phyloP scores from a whole-genome alignment of 1,140 invertebrate genomes.

The Atta texana region DNA sequence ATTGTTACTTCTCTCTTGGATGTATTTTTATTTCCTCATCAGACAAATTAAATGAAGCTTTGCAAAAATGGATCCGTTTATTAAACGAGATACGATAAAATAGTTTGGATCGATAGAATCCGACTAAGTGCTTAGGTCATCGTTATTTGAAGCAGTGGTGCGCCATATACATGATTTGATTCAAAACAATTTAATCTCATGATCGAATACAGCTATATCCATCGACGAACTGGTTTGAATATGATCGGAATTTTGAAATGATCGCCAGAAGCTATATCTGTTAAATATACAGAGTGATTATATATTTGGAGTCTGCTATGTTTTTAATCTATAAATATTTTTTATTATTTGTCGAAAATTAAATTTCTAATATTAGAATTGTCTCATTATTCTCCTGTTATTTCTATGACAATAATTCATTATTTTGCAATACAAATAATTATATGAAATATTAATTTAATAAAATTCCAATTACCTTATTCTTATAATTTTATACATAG shows the following conservation, averaged over 20 bases:
- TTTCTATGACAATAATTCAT: no score
- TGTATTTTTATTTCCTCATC: background rate
- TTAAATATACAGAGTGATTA: background rate
- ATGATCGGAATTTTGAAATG: background rate
- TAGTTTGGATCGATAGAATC: constrained; percentile 17
- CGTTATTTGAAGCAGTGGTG: constrained; percentile 27
- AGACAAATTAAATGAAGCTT: background rate
- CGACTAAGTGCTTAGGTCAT: constrained; percentile 45
- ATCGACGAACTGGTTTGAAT: background rate
- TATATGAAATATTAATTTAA: background rate
- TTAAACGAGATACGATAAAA: background rate
- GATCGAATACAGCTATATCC: background rate
- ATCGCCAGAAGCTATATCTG: background rate
- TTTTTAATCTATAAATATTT: background rate
- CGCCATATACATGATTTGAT: background rate
- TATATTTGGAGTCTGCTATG: background rate
- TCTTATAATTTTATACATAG: no score
- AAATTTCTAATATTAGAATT: background rate
- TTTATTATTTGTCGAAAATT: background rate
- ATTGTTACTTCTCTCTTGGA: background rate
- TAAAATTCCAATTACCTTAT: no score
- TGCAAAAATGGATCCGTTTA: background rate
- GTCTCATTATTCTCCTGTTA: background rate
- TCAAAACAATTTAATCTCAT: constrained; percentile 15
- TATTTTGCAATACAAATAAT: background rate